phyloP scores from a whole-genome alignment of 1,140 invertebrate species.

The Cyclina sinensis region DNA sequence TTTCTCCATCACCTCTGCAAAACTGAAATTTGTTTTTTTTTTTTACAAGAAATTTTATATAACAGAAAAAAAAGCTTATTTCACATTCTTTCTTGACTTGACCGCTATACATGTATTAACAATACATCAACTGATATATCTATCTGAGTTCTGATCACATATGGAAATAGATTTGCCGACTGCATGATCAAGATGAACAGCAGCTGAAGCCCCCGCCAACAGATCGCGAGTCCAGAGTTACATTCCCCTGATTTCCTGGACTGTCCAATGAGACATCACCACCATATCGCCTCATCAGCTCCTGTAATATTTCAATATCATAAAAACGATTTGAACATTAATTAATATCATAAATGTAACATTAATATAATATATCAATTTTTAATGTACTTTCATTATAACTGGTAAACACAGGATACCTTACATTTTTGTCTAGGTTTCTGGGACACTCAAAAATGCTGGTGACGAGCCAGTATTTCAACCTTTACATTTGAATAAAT shows the following conservation, averaged over 20 bases:
- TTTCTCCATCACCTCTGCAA: neutral
- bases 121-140: conserved; percentile 13
- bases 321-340: too few relatives aligned
- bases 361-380: too few relatives aligned
- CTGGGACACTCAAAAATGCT: too few relatives aligned
- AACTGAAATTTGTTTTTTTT: neutral
- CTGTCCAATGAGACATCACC: conserved; percentile 75
- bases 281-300: conserved; percentile 80
- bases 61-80: neutral
- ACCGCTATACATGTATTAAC: neutral
- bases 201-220: conserved; percentile 68
- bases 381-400: neutral
- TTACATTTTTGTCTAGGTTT: too few relatives aligned
- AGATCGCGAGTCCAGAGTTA: conserved; percentile 77
- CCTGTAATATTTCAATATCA: conserved; percentile 78
- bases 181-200: conserved; percentile 46
- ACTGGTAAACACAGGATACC: neutral
- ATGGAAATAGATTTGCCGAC: neutral
- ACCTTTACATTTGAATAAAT: too few relatives aligned
- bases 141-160: neutral
- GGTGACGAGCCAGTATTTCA: too few relatives aligned
- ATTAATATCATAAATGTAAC: too few relatives aligned
- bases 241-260: conserved; percentile 55
- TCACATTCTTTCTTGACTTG: neutral
- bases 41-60: neutral